Base-by-base conservation (phyloP, 2,888 invertebrate species). In the Euzophera pinguis region DNA sequence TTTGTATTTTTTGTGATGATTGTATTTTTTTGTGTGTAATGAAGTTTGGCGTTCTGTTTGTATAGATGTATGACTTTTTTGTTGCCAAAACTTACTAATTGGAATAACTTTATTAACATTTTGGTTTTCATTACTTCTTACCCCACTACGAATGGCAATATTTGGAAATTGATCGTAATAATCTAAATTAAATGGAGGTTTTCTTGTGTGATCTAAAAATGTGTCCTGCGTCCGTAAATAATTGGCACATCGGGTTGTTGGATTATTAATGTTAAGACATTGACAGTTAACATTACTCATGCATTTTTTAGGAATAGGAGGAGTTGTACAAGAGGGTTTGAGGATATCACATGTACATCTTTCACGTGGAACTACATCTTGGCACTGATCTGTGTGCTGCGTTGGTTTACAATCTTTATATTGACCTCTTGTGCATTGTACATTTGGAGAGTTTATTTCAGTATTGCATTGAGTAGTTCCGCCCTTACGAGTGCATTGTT, bases 151-250 rank as follows among this genome's bases (percentile, higher is more conserved):
- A 14, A 75, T 53, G 37, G 64, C 63, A 55, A 77, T 55, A 52
- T 78, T 73, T 34, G 78, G 75, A 10, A 73, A 57, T 50, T 77
- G 56, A 53, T 81, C 78, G 52, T 78, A 75, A 54, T 77, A 73
- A 16, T 74, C 70, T 32, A 64, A 62, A 37, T 61, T 62, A 38
- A 16, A 3, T 32, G 56, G 59, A n/a, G 60, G 55, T 55, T 67
- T 67, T 55, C 56, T 68, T 47, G 52, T 57, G 34, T 62, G 62
- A 27, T 62, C 62, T 54, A 58, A 67, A 45, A 48, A 57, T n/a
- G 55, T 57, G 53, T 61, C 64, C 22, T 56, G 55, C 10, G 54
- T 59, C 61, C 58, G 61, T n/a, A 62, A 57, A 48, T 58, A 43
- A 48, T 59, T 61, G 39, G 65, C 62, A 54, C 60, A 67, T 8